phyloP scores from a whole-genome alignment of 2,888 invertebrate genomes.

The Cheilosia pagana region DNA sequence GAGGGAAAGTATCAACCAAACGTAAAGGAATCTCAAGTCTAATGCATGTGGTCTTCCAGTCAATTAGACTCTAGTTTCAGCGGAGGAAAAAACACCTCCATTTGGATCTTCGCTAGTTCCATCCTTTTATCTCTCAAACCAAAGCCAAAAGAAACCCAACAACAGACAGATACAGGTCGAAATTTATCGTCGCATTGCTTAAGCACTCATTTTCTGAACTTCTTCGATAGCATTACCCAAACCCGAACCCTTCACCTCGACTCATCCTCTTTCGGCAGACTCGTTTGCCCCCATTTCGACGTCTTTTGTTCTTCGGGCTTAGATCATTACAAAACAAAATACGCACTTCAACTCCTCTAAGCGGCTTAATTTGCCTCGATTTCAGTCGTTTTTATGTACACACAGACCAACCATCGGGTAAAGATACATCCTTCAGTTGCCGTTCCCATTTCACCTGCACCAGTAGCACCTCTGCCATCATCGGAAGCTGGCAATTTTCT shows the following conservation, averaged over 20 bases:
- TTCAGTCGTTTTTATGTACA: constrained; percentile 34
- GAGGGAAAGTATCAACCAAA: too few species aligned
- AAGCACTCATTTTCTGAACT: not conserved
- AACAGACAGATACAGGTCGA: not conserved
- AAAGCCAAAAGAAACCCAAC: not conserved
- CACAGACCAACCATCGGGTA: constrained; percentile 9
- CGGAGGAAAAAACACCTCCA: too few species aligned
- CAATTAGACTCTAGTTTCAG: too few species aligned
- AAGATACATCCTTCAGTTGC: constrained; percentile 41
- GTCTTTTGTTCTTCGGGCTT: constrained; percentile 44
- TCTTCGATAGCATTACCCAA: constrained; percentile 18
- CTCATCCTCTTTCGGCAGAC: constrained; percentile 1
- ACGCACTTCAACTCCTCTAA: constrained; percentile 34
- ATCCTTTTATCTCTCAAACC: not conserved
- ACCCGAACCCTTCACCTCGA: constrained; percentile 11
- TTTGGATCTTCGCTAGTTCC: too few species aligned
- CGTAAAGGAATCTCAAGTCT: too few species aligned
- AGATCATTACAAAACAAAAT: constrained; percentile 48
- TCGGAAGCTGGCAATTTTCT: constrained; percentile 70
- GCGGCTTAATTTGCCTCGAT: constrained; percentile 53
- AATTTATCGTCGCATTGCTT: constrained; percentile 11
- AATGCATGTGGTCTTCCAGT: too few species aligned
- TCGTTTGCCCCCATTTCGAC: constrained; percentile 45
- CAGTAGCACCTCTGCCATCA: constrained; percentile 31
- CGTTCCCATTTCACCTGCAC: constrained; percentile 62